Evolutionary conservation across 2,888 invertebrate species (phyloP), one percentile per base, ranked within the genome.

Genomic region (Coelinius sp.): DNA sequence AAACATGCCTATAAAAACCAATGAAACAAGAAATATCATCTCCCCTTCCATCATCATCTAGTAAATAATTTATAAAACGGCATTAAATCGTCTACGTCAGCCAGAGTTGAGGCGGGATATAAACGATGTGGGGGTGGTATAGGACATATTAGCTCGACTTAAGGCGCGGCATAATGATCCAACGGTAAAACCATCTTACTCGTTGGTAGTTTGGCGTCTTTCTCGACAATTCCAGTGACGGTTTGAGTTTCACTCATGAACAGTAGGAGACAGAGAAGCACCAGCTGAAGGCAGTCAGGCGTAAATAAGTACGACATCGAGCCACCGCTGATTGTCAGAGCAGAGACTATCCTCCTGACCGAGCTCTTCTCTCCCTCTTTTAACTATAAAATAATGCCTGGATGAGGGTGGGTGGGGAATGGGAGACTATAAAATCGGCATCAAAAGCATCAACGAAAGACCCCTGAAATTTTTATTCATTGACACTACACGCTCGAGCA

Each of bases 61-160:
- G 44, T 80, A 81, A 82, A 83, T 83, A 85, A 87, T 86, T 86
- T 86, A 85, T 85, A 85, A 85, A 85, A 81, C 79, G 84, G 85
- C 82, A 85, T 86, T 86, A 86, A 84, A 85, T 81, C 82, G 85
- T 86, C 84, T 80, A 79, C 78, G 83, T 83, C 80, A 78, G 76
- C 76, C 52, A 70, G 63, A 75, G 73, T 76, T 68, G 59, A 70
- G 74, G 52, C 20, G 64, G 75, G 67, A 75, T 75, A 75, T 73
- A 73, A n/a, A n/a, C 52, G 17, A 64, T 67, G 68, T 71, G 77
- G 74, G 75, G 72, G 70, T 64, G 56, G 72, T 56, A 69, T 77
- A 81, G 83, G 79, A 83, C 84, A 84, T 86, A 87, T 87, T 87
- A 87, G 86, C 86, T 87, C 86, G 85, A 87, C 87, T 87, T 87